These are phyloP conservation scores for Rotaria socialis DNA, from an alignment of 2,888 invertebrate genomes.

Conservation along the genomic window DNA sequence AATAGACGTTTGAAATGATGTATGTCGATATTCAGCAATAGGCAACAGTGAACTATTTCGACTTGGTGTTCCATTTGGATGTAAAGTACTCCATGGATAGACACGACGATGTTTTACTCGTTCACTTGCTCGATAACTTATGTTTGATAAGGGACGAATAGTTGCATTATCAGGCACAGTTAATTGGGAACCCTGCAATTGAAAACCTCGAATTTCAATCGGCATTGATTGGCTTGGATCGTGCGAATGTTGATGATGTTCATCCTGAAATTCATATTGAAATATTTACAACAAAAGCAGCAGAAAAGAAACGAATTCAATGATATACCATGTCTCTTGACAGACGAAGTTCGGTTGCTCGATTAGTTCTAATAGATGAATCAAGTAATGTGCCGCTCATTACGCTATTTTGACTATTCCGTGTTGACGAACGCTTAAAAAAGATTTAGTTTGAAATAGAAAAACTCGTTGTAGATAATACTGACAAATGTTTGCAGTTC, in stretches of 20 bases:
- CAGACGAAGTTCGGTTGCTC: not conserved
- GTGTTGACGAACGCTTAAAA: not conserved
- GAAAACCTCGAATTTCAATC: constrained; percentile 5
- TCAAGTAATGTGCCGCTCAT: constrained; percentile 8
- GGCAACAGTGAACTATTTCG: constrained; percentile 22
- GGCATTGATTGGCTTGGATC: not conserved
- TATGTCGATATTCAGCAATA: constrained; percentile 6
- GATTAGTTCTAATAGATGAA: constrained; percentile 19
- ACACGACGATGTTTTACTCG: not conserved
- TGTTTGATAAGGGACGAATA: constrained; percentile 28
- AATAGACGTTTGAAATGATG: not conserved
- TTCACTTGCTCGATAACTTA: not conserved
- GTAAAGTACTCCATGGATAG: not conserved
- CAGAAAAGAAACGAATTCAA: no score
- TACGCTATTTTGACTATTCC: constrained; percentile 4
- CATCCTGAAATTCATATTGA: not conserved
- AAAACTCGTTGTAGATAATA: not conserved
- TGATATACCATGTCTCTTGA: constrained; percentile 2
- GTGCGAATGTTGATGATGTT: not conserved
- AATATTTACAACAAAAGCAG: not conserved
- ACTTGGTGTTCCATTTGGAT: not conserved
- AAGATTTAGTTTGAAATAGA: no score
- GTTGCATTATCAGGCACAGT: not conserved
- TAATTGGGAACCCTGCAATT: not conserved
- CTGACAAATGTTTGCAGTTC: not conserved